These are phyloP conservation scores for Onychostoma macrolepis DNA, from an alignment of 2,113 vertebrate genomes.

Conservation along the genomic window DNA sequence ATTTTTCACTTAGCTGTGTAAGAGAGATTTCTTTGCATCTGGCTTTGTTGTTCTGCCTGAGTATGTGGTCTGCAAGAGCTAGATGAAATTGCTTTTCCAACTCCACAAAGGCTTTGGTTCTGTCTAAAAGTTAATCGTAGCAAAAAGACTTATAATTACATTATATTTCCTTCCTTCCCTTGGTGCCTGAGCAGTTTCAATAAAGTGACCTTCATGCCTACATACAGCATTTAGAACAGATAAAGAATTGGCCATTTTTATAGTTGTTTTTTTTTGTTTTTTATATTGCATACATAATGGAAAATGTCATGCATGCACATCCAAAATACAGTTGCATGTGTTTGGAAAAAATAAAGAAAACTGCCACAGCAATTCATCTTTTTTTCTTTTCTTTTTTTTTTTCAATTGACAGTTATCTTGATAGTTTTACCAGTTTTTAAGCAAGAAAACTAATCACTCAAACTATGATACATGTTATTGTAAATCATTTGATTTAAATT, in stretches of 20 bases:
- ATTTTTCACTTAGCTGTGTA: conserved; percentile 81
- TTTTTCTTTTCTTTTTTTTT: no score
- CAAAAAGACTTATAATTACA: conserved; percentile 76
- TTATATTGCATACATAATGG: not conserved
- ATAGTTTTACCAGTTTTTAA: not conserved
- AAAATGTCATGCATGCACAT: not conserved
- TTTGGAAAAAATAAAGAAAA: not conserved
- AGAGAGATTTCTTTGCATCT: conserved; percentile 71
- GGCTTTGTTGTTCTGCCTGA: conserved; percentile 64
- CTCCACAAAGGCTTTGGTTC: conserved; percentile 47
- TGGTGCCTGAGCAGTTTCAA: conserved; percentile 53
- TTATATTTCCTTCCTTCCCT: conserved; percentile 68
- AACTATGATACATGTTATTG: not conserved
- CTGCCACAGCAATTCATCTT: not conserved
- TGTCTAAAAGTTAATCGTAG: conserved; percentile 70
- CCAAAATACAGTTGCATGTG: not conserved
- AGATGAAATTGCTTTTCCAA: conserved; percentile 69
- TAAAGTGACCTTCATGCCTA: conserved; percentile 4
- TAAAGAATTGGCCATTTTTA: not conserved
- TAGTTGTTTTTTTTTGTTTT: not conserved
- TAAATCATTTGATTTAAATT: not conserved
- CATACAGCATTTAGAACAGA: not conserved
- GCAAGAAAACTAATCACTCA: not conserved
- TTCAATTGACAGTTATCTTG: no score
- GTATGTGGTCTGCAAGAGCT: conserved; percentile 67